Conservation (phyloP, 1,140 invertebrate genomes). For the Mamestra configurata region DNA sequence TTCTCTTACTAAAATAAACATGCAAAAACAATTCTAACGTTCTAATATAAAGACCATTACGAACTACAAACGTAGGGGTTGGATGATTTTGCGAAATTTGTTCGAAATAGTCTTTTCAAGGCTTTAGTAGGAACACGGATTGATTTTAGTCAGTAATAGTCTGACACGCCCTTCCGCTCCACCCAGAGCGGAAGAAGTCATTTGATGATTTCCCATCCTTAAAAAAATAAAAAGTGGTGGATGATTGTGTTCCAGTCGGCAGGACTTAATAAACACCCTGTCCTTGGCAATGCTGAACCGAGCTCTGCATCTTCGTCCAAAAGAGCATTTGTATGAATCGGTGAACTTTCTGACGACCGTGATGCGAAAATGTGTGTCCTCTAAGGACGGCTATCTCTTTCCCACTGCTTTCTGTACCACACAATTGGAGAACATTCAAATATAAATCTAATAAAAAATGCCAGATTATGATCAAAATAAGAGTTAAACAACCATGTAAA, state of each 20-base stretch:
- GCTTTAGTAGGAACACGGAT: too few species aligned
- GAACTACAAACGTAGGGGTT: constrained; percentile 42
- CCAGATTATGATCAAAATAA: too few species aligned
- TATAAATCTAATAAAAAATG: too few species aligned
- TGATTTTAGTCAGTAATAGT: too few species aligned
- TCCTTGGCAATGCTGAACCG: constrained; percentile 1
- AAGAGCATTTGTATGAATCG: constrained; percentile 18
- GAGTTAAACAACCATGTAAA: too few species aligned
- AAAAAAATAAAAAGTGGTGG: too few species aligned
- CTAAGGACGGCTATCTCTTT: neutral
- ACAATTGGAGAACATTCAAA: neutral
- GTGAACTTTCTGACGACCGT: neutral
- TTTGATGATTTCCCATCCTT: too few species aligned
- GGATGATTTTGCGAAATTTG: constrained; percentile 54
- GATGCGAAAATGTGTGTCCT: too few species aligned
- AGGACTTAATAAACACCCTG: constrained; percentile 15
- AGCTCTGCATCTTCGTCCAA: constrained; percentile 13
- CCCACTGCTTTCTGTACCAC: neutral
- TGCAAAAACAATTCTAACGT: neutral
- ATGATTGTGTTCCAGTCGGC: constrained; percentile 45
- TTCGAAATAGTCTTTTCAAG: too few species aligned
- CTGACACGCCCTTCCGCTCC: too few species aligned
- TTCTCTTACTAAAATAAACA: too few species aligned
- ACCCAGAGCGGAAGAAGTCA: too few species aligned
- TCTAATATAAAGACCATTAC: constrained; percentile 31